Percentiles rank a stretch among this genome's conserved stretches.
Conservation (phyloP, 2,888 invertebrate genomes). For the Stratiomys singularior region DNA sequence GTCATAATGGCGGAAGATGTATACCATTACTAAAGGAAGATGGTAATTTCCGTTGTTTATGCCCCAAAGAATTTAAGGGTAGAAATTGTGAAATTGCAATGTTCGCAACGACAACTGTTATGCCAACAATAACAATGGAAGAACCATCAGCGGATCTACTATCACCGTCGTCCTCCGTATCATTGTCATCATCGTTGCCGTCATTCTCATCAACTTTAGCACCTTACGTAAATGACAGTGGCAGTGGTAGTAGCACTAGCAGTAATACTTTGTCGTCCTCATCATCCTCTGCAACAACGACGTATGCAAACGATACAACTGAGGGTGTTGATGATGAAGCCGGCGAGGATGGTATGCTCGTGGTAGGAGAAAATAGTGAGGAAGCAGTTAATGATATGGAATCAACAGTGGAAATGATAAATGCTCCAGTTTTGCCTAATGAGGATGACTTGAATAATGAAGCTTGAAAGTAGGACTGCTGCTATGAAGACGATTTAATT, state of each 20-base stretch:
- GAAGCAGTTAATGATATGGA: constrained; percentile 40
- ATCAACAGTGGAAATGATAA: constrained; percentile 45
- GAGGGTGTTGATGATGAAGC: neutral
- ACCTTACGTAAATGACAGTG: constrained; percentile 14
- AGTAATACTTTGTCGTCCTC: constrained; percentile 13
- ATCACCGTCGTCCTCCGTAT: neutral
- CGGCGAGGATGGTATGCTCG: neutral
- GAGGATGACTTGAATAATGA: constrained; percentile 49
- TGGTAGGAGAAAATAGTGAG: constrained; percentile 25
- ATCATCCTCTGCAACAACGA: constrained; percentile 6
- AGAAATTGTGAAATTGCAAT: constrained; percentile 76
- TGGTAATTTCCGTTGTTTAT: constrained; percentile 80
- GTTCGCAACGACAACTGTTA: constrained; percentile 54
- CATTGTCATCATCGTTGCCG: neutral
- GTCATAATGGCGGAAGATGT: constrained; percentile 85
- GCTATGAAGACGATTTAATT: neutral
- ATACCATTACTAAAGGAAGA: constrained; percentile 80
- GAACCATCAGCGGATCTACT: constrained; percentile 7
- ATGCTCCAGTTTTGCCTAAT: constrained; percentile 43
- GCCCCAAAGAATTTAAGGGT: constrained; percentile 80
- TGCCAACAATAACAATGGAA: constrained; percentile 7
- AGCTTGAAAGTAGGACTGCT: constrained; percentile 24
- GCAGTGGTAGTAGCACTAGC: neutral
- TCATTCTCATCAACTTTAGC: constrained; percentile 21
- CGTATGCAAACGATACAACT: constrained; percentile 32